These are phyloP conservation scores for Chrysomallon squamiferum DNA, from an alignment of 1,140 invertebrate genomes.

Conservation along the genomic window DNA sequence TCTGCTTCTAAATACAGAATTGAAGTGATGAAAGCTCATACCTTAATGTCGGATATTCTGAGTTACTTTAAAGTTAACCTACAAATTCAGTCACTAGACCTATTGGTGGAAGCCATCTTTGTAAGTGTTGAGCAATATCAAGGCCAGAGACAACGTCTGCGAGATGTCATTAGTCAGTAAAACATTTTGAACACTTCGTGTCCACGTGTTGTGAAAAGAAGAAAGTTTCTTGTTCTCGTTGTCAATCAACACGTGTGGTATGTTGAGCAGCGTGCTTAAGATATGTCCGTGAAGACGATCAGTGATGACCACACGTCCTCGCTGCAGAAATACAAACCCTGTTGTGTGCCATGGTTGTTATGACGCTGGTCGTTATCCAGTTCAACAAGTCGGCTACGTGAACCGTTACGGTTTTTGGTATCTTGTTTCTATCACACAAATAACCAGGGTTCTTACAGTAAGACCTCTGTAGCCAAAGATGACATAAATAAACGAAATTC, in stretches of 20 bases:
- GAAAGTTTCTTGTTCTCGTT: slow-evolving; percentile 27
- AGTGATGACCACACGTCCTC: slow-evolving; percentile 29
- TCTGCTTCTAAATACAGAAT: no score
- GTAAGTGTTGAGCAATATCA: slow-evolving; percentile 13
- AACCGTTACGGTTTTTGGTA: slow-evolving; percentile 10
- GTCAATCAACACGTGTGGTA: slow-evolving; percentile 35
- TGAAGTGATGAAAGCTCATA: no score
- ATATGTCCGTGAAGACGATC: slow-evolving; percentile 41
- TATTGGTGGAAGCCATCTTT: no score
- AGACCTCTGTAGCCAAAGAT: slow-evolving; percentile 16
- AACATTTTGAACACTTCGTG: slow-evolving; percentile 18
- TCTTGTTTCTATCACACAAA: neutral
- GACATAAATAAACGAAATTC: slow-evolving; percentile 6
- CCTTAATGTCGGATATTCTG: no score
- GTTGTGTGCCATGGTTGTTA: slow-evolving; percentile 7
- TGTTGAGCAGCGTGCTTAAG: slow-evolving; percentile 26
- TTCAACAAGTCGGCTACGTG: slow-evolving; percentile 14
- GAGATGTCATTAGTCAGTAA: slow-evolving; percentile 2
- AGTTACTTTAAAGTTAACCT: no score
- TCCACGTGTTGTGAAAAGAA: slow-evolving; percentile 31
- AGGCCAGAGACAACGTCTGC: slow-evolving; percentile 6
- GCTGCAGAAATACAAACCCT: slow-evolving; percentile 23
- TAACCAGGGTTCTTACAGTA: slow-evolving; percentile 12
- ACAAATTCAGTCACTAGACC: no score
- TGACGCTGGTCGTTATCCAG: neutral